Evolutionary conservation across 1,140 invertebrate genomes (phyloP), one percentile per base, ranked within the genome.

Genomic region (Mercenaria mercenaria): DNA sequence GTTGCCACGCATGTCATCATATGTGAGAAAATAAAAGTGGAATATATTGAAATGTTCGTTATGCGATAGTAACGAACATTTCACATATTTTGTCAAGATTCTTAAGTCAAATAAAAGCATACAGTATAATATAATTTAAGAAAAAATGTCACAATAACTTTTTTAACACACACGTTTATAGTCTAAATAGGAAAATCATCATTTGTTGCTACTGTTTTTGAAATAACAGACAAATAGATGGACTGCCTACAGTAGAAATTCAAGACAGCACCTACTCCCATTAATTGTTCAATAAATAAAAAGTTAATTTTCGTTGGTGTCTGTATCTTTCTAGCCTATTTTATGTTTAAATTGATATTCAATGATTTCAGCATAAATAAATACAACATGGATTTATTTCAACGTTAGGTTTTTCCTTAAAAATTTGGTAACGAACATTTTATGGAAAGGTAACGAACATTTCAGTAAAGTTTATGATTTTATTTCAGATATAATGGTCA

Each of bases 381-480:
- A 47, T 23, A n/a, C 18, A 43, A 41, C 18, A 74, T 3, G n/a
- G 2, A 3, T 37, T 37, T 20, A 34, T 6, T 72, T 20, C 15
- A 10, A 72, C 29, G 15, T 6, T 41, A 15, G 10, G 8, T 32
- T 37, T 13, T 76, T 43, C 29, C 72, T 18, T 76, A 29, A n/a
- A 43, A 50, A 8, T 34, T 32, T 29, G 4, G 29, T 56, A 59
- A 37, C 77, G 43, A 80, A 29, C 43, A 43, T 80, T 2, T 80
- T 47, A 56, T 4, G 15, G 6, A 32, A 80, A 37, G 26, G 80
- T 82, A 82, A 82, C 80, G 59, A 67, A 82, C 80, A 82, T 82
- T 82, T 82, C 59, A 82, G 8, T 37, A 8, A 4, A n/a, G 3
- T 13, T 26, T 43, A 39, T 47, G 6, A 50, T 20, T 67, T 50